phyloP scores from a whole-genome alignment of 2,888 invertebrate species.

The Drosophila algonquin region DNA sequence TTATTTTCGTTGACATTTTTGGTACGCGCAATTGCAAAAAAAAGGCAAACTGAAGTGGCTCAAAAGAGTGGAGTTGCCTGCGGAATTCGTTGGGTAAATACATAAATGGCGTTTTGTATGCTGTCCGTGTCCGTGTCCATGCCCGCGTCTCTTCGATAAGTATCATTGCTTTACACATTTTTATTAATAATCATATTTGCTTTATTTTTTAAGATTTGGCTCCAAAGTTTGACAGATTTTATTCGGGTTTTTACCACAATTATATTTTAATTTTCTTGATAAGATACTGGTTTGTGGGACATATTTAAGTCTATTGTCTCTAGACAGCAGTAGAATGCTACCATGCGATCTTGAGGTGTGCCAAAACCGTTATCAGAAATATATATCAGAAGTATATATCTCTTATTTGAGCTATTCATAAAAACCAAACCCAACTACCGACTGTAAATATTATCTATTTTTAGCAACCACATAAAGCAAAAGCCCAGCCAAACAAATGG shows the following conservation, averaged over 20 bases:
- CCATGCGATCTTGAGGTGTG: too few relatives aligned
- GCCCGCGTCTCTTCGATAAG: slow-evolving; percentile 27
- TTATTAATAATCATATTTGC: slow-evolving; percentile 31
- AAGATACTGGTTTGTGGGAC: slow-evolving; percentile 17
- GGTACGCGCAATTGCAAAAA: slow-evolving; percentile 49
- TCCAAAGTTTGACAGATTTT: slow-evolving; percentile 24
- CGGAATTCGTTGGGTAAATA: slow-evolving; percentile 48
- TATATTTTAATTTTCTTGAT: slow-evolving; percentile 27
- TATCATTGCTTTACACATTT: slow-evolving; percentile 31
- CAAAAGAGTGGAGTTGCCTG: slow-evolving; percentile 31
- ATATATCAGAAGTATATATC: slow-evolving; percentile 19
- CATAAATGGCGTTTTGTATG: slow-evolving; percentile 41
- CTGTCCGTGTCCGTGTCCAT: slow-evolving; percentile 25
- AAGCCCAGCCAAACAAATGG: slow-evolving; percentile 1
- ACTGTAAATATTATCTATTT: slow-evolving; percentile 45
- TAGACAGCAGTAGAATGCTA: neutral
- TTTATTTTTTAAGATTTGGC: slow-evolving; percentile 19
- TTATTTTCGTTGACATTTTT: slow-evolving; percentile 48
- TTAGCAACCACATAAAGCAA: slow-evolving; percentile 36
- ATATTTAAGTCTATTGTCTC: neutral
- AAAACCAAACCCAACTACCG: slow-evolving; percentile 31
- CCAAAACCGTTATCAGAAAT: slow-evolving; percentile 8
- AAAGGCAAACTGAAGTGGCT: slow-evolving; percentile 20
- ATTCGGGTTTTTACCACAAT: slow-evolving; percentile 23
- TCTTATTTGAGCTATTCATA: slow-evolving; percentile 26